Evolutionary conservation across 37 sponge, comb jelly and placozoan species (phyloP).

Genomic region (Chondrosia reniformis): DNA sequence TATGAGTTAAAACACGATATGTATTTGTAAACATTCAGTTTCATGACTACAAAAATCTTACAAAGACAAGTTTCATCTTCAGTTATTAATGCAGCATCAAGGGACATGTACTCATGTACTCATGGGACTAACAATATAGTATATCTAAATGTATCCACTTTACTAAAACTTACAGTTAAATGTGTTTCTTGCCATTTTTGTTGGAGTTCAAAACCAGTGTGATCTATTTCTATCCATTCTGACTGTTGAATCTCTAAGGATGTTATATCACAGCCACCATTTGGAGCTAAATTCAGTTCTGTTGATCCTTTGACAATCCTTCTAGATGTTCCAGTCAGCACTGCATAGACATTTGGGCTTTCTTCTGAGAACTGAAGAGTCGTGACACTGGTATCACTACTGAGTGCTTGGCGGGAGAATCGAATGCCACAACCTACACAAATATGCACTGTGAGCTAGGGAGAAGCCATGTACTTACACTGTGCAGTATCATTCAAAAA

Average conservation of each 20-base stretch:
- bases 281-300: conserved; percentile 2
- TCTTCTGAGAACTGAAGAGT: conserved; percentile 21
- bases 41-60: too few species aligned
- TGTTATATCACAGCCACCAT: neutral
- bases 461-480: too few species aligned
- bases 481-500: too few species aligned
- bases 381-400: conserved; percentile 22
- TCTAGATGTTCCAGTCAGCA: conserved; percentile 1
- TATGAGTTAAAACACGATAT: too few species aligned
- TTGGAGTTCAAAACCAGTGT: conserved; percentile 1
- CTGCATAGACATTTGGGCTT: neutral
- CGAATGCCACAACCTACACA: conserved; percentile 13
- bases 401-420: neutral
- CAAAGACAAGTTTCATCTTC: too few species aligned
- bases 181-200: neutral
- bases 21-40: too few species aligned
- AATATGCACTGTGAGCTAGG: too few species aligned
- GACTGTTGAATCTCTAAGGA: neutral
- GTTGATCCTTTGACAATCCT: neutral
- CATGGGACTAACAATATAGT: too few species aligned
- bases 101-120: too few species aligned
- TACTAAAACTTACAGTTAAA: neutral
- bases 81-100: too few species aligned
- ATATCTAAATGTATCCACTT: too few species aligned
- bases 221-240: neutral